Conservation (phyloP, 2,797 vertebrate species). For the Hypotaenidia okinawae region DNA sequence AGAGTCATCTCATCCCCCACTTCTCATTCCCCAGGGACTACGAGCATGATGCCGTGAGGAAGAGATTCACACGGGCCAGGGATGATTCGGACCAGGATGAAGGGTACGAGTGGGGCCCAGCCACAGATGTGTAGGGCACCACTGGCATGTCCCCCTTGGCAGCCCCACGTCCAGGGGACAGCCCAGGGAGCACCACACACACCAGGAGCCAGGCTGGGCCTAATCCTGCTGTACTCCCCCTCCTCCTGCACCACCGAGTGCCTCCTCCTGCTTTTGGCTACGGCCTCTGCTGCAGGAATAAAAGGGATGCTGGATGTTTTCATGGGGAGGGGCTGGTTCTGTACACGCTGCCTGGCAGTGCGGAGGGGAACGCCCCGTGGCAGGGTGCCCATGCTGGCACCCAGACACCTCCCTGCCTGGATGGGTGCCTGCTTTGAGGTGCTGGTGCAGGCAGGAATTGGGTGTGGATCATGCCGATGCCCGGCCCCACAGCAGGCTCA, state of each 20-base stretch:
- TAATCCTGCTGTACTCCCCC: not conserved
- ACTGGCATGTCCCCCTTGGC: not conserved
- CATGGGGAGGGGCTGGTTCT: rapidly evolving
- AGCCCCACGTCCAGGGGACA: not conserved
- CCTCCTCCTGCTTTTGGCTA: not conserved
- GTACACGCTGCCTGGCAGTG: rapidly evolving
- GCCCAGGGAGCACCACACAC: not conserved
- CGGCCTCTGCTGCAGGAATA: not conserved
- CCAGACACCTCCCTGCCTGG: too few species aligned
- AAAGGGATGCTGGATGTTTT: not conserved
- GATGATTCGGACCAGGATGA: conserved; percentile 87
- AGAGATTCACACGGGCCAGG: conserved; percentile 86
- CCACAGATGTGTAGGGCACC: conserved; percentile 87
- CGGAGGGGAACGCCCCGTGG: rapidly evolving
- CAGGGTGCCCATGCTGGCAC: not conserved
- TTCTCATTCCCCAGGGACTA: conserved; percentile 78
- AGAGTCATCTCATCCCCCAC: not conserved
- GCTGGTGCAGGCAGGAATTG: rapidly evolving
- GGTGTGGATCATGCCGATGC: rapidly evolving
- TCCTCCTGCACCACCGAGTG: not conserved
- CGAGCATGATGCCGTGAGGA: conserved; percentile 85
- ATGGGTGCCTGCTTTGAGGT: not conserved
- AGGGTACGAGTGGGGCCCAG: conserved; percentile 91
- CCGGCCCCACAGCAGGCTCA: rapidly evolving
- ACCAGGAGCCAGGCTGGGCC: not conserved